A percentile compares a stretch with the other conserved stretches of the same genome.
Evolutionary conservation across 2,113 vertebrate species (phyloP).

Genomic region (Gulo gulo): DNA sequence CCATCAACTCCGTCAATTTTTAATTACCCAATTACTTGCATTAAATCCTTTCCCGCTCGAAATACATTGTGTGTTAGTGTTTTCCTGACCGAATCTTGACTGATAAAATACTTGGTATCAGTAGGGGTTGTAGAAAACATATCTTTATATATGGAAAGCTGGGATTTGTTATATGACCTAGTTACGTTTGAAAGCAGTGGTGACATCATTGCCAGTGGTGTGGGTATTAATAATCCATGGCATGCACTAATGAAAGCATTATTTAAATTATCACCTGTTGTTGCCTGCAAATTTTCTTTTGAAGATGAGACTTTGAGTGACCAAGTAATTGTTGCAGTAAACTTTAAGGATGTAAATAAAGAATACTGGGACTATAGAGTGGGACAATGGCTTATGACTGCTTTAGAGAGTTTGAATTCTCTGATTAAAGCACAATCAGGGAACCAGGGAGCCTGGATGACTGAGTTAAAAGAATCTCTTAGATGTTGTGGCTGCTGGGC

Average conservation of each 20-base stretch:
- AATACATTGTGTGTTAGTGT: background rate
- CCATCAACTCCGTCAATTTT: background rate
- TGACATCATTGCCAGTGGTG: background rate
- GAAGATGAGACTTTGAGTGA: background rate
- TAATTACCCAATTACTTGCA: background rate
- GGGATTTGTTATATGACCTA: background rate
- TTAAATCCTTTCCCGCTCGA: background rate
- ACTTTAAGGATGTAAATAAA: background rate
- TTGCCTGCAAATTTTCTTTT: background rate
- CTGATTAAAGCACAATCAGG: background rate
- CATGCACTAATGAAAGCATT: background rate
- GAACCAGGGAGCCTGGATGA: background rate
- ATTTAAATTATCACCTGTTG: constrained; percentile 27
- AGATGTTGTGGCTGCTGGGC: background rate
- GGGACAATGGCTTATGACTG: background rate
- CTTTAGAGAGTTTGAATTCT: background rate
- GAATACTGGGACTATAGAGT: background rate
- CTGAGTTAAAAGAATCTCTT: background rate
- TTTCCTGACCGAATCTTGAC: background rate
- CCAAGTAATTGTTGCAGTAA: background rate
- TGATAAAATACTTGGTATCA: background rate
- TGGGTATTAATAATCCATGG: background rate
- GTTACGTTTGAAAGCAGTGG: background rate
- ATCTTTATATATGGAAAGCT: background rate
- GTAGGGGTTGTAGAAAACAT: background rate